These are phyloP conservation scores for Urocitellus parryii DNA, from an alignment of 2,113 vertebrate genomes.

Conservation along the genomic window DNA sequence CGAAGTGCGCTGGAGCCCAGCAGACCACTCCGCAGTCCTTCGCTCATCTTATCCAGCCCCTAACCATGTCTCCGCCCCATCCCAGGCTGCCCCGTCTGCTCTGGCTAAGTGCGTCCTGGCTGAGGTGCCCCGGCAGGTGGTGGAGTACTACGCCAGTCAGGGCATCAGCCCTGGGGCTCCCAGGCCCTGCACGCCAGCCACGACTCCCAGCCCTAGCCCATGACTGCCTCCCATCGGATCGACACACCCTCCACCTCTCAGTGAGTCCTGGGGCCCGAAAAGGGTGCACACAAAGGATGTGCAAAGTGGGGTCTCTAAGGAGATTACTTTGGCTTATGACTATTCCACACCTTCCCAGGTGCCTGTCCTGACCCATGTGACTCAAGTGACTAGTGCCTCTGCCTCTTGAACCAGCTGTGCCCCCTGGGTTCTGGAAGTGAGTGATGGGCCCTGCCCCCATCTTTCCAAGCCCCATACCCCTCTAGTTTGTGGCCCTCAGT, in stretches of 20 bases:
- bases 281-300: not conserved
- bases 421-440: constrained; percentile 60
- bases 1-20: rapidly evolving
- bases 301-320: not conserved
- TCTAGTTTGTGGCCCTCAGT: constrained; percentile 47
- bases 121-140: constrained; percentile 84
- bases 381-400: constrained; percentile 72
- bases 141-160: constrained; percentile 85
- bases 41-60: rapidly evolving
- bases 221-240: not conserved
- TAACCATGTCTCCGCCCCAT: not conserved
- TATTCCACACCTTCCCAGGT: constrained; percentile 38
- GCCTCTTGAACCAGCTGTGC: constrained; percentile 69
- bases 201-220: constrained; percentile 73
- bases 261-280: constrained; percentile 54
- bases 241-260: constrained; percentile 54
- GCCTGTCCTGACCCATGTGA: constrained; percentile 80
- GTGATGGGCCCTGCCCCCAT: constrained; percentile 53
- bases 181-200: constrained; percentile 72
- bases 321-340: not conserved
- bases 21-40: not conserved
- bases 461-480: constrained; percentile 41
- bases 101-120: constrained; percentile 84
- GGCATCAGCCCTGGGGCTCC: constrained; percentile 80
- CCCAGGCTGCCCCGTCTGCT: constrained; percentile 78